These are phyloP conservation scores for Camponotus fellah DNA, from an alignment of 2,888 invertebrate genomes.

Conservation along the genomic window DNA sequence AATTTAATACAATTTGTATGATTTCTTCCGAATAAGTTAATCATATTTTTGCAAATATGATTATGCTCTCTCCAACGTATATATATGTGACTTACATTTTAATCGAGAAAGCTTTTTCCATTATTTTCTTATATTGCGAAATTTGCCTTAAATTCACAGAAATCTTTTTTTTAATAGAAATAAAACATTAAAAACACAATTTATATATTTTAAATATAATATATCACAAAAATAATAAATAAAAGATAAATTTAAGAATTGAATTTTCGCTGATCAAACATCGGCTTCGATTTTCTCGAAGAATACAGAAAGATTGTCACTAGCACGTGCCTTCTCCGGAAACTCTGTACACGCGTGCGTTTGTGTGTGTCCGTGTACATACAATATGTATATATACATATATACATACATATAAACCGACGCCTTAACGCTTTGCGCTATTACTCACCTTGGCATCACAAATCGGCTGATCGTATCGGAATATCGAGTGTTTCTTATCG, in stretches of 20 bases:
- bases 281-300: conserved; percentile 24
- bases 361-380: conserved; percentile 60
- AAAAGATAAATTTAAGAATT: background rate
- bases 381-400: conserved; percentile 42
- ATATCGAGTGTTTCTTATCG: conserved; percentile 59
- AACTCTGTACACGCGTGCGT: conserved; percentile 40
- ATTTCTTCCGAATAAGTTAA: background rate
- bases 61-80: background rate
- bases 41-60: conserved; percentile 18
- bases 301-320: background rate
- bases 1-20: background rate
- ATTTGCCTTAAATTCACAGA: background rate
- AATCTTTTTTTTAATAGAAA: background rate
- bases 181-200: background rate
- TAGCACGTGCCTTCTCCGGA: conserved; percentile 15
- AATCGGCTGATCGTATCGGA: conserved; percentile 47
- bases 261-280: background rate
- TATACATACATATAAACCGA: conserved; percentile 64
- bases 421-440: conserved; percentile 78
- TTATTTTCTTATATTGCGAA: background rate
- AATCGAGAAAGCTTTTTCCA: background rate
- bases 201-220: background rate
- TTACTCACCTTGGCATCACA: conserved; percentile 67
- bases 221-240: background rate
- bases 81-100: too few species aligned